Base-by-base conservation (phyloP, 2,888 invertebrate genomes). In the Meghimatium bilineatum region DNA sequence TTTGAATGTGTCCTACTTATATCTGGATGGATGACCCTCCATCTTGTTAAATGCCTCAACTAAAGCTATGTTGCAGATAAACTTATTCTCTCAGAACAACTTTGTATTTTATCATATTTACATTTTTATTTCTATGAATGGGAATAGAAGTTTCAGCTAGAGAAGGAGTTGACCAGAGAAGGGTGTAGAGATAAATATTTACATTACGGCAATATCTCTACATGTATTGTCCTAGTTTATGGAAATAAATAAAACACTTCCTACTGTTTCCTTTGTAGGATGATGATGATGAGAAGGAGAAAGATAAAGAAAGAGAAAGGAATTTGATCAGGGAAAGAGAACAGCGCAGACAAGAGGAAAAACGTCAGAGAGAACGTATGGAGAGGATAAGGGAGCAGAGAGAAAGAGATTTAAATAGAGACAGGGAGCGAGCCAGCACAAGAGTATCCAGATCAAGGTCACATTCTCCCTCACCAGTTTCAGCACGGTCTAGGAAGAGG, bases 221-320 rank as follows among this genome's bases (percentile, higher is more conserved):
- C 44, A 8, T 44, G 44, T 44, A 12, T 44, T 44, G 6, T 44
- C 44, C 44, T 8, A 8, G 5, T 56, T 56, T 3, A 23, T 56
- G 10, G 8, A 56, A 36, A 5, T 8, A 32, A 76, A 23, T 60
- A 63, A 77, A 12, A 2, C 2, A 63, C 12, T 44, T 1, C 20
- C 60, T 36, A 2, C 38, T 1, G 52, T 83, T 38, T 82, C 75
- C 63, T 83, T 79, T 90, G 72, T 86, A 96, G 96, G 96, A 96
- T 95, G 96, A 96, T 94, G 96, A 96, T 93, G 96, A 96, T 91
- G 95, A 95, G 91, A 96, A 87, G 90, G 90, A 87, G 83, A 78
- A 89, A 90, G 89, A 93, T 92, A 82, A 86, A 85, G 86, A 82
- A 71, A 85, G 87, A 84, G 87, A 86, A 88, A 87, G 87, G 69